Evolutionary conservation across 2,888 invertebrate genomes (phyloP).

Genomic region (Byasa hedistus): DNA sequence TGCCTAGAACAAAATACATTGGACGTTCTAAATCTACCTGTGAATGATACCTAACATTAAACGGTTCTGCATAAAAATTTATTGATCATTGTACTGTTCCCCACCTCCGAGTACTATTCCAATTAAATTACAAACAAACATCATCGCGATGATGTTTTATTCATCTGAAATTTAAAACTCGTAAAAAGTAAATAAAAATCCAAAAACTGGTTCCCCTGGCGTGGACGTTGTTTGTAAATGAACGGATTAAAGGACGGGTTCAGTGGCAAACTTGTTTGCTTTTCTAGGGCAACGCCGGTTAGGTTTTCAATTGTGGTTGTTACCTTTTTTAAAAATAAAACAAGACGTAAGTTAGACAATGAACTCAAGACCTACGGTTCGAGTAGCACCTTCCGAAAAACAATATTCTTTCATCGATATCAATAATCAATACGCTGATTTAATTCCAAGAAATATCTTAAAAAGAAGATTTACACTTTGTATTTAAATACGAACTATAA

Average conservation of each 20-base stretch:
- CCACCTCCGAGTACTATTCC: not conserved
- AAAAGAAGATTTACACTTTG: too few relatives aligned
- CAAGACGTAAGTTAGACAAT: too few relatives aligned
- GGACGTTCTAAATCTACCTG: not conserved
- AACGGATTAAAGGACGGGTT: conserved; percentile 11
- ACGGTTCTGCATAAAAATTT: not conserved
- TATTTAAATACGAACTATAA: too few relatives aligned
- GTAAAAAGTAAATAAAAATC: conserved; percentile 4
- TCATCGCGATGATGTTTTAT: conserved; percentile 2
- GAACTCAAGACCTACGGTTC: too few relatives aligned
- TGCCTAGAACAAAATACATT: too few relatives aligned
- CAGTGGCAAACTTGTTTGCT: conserved; percentile 15
- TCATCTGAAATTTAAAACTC: conserved; percentile 6
- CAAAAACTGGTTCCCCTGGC: conserved; percentile 7
- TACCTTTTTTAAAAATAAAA: too few relatives aligned
- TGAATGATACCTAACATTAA: not conserved
- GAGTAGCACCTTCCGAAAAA: too few relatives aligned
- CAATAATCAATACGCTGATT: too few relatives aligned
- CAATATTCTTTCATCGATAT: too few relatives aligned
- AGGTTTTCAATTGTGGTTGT: not conserved
- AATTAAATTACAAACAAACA: not conserved
- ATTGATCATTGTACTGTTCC: not conserved
- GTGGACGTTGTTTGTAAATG: conserved; percentile 18
- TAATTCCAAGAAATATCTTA: too few relatives aligned
- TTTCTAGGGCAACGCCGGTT: conserved; percentile 1